A percentile compares a stretch with the other conserved stretches of the same genome.
phyloP scores from a whole-genome alignment of 2,888 invertebrate genomes.

The Lypha dubia region DNA sequence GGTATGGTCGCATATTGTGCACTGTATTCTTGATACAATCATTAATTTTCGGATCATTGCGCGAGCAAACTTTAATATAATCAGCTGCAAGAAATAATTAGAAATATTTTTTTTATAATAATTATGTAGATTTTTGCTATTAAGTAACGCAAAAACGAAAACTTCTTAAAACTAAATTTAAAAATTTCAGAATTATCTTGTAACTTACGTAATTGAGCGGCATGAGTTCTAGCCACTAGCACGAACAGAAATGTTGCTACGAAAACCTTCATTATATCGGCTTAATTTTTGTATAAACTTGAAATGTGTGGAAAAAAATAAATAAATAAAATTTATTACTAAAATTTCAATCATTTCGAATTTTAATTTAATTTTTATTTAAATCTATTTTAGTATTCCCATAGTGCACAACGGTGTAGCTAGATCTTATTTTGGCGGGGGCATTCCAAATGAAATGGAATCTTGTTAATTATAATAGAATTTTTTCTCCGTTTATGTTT shows the following conservation, averaged over 20 bases:
- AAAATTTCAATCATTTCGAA: no score
- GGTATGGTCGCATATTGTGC: slow-evolving; percentile 85
- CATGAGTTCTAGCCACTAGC: slow-evolving; percentile 62
- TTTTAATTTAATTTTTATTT: no score
- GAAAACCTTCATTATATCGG: slow-evolving; percentile 58
- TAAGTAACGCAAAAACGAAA: not conserved
- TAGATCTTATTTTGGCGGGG: no score
- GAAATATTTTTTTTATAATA: not conserved
- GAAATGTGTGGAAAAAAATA: no score
- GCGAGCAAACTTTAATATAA: slow-evolving; percentile 87
- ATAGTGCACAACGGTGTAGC: no score
- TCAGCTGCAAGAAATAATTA: slow-evolving; percentile 84
- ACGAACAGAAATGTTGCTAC: slow-evolving; percentile 14
- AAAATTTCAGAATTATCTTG: not conserved
- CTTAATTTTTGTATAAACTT: slow-evolving; percentile 23
- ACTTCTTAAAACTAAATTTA: not conserved
- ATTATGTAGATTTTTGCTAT: not conserved
- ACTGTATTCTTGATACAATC: slow-evolving; percentile 87
- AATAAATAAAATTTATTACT: not conserved
- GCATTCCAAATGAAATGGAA: no score
- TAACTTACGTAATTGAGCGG: slow-evolving; percentile 78
- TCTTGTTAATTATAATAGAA: no score
- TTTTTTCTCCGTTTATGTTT: no score
- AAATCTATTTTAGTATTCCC: no score
- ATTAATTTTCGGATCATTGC: slow-evolving; percentile 86